Base-by-base conservation (phyloP, 2,888 invertebrate species). In the Apamea sordens region DNA sequence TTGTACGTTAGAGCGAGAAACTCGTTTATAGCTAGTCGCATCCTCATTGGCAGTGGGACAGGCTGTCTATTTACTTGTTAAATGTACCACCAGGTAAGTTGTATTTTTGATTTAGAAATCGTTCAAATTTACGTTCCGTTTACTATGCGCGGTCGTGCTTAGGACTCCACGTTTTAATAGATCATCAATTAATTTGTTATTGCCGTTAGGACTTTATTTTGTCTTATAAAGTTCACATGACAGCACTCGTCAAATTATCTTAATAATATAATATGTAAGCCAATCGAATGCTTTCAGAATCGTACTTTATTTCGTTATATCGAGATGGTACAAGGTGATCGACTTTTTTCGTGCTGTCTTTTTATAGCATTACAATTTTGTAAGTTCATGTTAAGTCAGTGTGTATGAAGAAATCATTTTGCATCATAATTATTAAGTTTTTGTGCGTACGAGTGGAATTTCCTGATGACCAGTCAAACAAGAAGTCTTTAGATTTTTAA, bases 381-480 rank as follows among this genome's bases (percentile, higher is more conserved):
- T 6, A 44, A 64, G 53, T 73, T 53, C n/a, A n/a, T 44, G 8
- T 53, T 18, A 18, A 8, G 61, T 32, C 59, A 50, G 28, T 50
- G 28, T 13, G 11, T 63, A 50, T 81, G 32, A 44, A 63, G n/a
- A 63, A 81, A 73, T 53, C 0, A 10, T 50, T 76, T 59, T 56
- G 47, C 32, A 47, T 28, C 53, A 78, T 53, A n/a, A 18, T 36
- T 5, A 47, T 32, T 18, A 32, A 24, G 3, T 8, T 41, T 32
- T 80, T 50, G 24, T 73, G 74, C n/a, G 74, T n/a, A 82, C 47
- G 82, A 82, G 32, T 44, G 32, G 41, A 63, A 47, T 81, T 64
- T 74, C 10, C 13, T 21, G n/a, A 50, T 63, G 11, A 63, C 5
- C 50, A n/a, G n/a, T 28, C 61, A 10, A 28, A 63, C n/a, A 28